A percentile compares a stretch with the other conserved stretches of the same genome.
These are phyloP conservation scores for Dicycla oo DNA, from an alignment of 2,888 invertebrate species.

Conservation along the genomic window DNA sequence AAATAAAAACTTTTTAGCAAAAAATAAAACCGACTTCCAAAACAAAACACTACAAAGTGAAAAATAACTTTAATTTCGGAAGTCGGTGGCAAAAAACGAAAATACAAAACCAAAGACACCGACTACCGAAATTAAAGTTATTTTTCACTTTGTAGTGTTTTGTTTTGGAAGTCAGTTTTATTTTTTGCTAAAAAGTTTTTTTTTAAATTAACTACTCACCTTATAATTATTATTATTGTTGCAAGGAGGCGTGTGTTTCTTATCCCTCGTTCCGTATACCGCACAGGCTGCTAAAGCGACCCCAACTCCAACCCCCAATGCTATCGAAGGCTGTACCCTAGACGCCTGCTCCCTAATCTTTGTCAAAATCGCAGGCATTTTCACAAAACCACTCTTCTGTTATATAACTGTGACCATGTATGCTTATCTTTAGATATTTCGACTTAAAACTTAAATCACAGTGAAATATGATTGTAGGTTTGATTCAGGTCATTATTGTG, in stretches of 20 bases:
- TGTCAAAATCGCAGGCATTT: slow-evolving; percentile 87
- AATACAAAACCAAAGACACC: too few species aligned
- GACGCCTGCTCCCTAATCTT: slow-evolving; percentile 87
- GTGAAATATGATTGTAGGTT: slow-evolving; percentile 14
- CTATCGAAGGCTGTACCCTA: slow-evolving; percentile 84
- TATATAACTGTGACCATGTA: slow-evolving; percentile 56
- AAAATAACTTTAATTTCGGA: too few species aligned
- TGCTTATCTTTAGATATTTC: slow-evolving; percentile 67
- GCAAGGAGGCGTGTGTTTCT: slow-evolving; percentile 80
- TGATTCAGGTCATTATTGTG: slow-evolving; percentile 50
- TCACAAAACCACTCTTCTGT: slow-evolving; percentile 48
- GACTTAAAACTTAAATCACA: slow-evolving; percentile 62
- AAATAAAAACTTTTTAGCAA: too few species aligned
- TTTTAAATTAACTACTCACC: slow-evolving; percentile 74
- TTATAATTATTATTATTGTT: slow-evolving; percentile 88
- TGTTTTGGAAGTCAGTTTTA: too few species aligned
- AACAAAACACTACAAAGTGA: too few species aligned
- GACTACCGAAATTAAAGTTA: too few species aligned
- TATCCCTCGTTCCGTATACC: slow-evolving; percentile 83
- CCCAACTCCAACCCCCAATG: slow-evolving; percentile 85
- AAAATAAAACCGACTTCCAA: too few species aligned
- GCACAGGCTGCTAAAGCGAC: slow-evolving; percentile 87
- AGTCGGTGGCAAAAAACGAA: too few species aligned
- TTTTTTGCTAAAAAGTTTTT: too few species aligned
- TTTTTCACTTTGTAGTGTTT: too few species aligned